Evolutionary conservation across 2,797 vertebrate species (phyloP).

Genomic region (Buceros bicornis): DNA sequence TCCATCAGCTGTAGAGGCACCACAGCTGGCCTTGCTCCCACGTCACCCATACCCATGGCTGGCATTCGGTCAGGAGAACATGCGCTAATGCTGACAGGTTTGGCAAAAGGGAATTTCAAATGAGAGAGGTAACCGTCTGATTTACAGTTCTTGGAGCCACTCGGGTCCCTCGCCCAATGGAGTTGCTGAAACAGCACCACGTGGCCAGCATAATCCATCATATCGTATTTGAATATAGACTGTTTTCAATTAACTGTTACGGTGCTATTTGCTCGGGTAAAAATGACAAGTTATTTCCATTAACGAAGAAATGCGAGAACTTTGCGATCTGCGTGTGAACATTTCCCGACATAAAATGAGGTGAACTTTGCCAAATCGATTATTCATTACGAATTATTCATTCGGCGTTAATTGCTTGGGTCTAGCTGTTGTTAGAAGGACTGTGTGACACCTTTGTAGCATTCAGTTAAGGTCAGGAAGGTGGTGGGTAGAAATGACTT

Average conservation of each 20-base stretch:
- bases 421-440: background rate
- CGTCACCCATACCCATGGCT: background rate
- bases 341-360: background rate
- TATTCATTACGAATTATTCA: conserved; percentile 47
- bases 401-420: conserved; percentile 46
- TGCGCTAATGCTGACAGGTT: background rate
- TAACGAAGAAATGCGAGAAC: background rate
- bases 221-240: background rate
- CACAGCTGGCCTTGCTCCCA: background rate
- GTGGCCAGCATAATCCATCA: background rate
- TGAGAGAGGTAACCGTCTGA: background rate
- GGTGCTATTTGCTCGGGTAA: background rate
- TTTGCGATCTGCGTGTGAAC: background rate
- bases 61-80: background rate
- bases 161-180: background rate
- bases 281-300: background rate
- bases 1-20: background rate
- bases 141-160: background rate
- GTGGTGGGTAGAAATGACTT: background rate
- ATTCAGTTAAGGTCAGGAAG: conserved; percentile 2
- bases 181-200: background rate
- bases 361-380: background rate
- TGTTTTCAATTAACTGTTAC: background rate
- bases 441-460: background rate
- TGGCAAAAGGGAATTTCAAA: background rate